Conservation (phyloP, 2,797 vertebrate genomes). For the Enteromius anoplus region DNA sequence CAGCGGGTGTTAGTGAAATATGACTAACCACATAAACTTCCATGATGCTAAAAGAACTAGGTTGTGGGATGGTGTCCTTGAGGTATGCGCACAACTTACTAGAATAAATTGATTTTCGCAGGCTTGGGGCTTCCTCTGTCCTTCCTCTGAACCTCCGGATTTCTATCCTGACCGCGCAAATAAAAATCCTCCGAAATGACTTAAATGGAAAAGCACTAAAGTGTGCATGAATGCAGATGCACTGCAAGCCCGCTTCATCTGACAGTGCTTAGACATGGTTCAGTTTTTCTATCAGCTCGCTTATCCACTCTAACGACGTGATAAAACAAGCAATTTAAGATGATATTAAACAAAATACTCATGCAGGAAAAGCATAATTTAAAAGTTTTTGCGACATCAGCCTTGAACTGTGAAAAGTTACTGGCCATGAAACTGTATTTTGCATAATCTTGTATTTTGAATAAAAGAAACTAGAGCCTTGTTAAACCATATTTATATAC, state of each 20-base stretch:
- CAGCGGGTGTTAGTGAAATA: conserved; percentile 23
- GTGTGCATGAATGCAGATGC: conserved; percentile 1
- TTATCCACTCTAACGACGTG: neutral
- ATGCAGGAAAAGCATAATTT: neutral
- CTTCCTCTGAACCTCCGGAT: conserved; percentile 47
- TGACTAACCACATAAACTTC: conserved; percentile 6
- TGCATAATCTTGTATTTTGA: neutral
- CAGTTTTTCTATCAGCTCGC: neutral
- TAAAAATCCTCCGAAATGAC: conserved; percentile 7
- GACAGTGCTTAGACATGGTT: conserved; percentile 10
- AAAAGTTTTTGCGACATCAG: neutral
- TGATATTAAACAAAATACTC: neutral
- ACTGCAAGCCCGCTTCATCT: conserved; percentile 1
- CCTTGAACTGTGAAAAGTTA: neutral
- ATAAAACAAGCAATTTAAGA: neutral
- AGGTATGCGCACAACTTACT: conserved; percentile 6
- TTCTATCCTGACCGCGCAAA: conserved; percentile 44
- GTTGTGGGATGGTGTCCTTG: conserved; percentile 18
- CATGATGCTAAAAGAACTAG: neutral
- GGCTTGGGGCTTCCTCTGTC: conserved; percentile 46
- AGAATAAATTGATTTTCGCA: conserved; percentile 37
- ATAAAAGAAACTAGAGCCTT: neutral
- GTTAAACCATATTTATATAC: neutral
- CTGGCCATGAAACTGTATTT: neutral
- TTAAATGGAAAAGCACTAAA: neutral